Evolutionary conservation across 2,888 invertebrate genomes (phyloP).

Genomic region (Yponomeuta plumbellus): DNA sequence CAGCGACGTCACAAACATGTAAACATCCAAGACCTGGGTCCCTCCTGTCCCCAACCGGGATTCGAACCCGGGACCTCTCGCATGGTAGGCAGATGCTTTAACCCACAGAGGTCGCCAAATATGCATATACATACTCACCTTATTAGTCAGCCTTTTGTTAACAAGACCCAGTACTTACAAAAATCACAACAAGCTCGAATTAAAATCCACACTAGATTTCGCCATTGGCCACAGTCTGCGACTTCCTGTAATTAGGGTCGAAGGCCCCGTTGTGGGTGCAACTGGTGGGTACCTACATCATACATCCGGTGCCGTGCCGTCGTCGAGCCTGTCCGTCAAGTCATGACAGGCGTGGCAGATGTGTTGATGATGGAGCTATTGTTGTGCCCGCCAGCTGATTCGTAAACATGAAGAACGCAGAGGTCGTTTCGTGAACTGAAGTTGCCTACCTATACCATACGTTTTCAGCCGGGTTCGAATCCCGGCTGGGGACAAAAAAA

Average conservation of each 20-base stretch:
- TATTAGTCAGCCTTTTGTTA: too few relatives aligned
- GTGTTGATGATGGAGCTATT: slow-evolving; percentile 23
- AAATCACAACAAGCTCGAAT: background rate
- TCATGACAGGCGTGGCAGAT: slow-evolving; percentile 45
- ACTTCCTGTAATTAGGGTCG: slow-evolving; percentile 46
- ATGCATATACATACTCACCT: too few relatives aligned
- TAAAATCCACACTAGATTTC: background rate
- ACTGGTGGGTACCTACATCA: too few relatives aligned
- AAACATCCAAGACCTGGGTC: too few relatives aligned
- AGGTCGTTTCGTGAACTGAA: background rate
- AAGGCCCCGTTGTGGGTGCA: background rate
- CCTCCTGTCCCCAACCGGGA: too few relatives aligned
- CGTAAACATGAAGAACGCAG: slow-evolving; percentile 17
- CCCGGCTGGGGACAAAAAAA: too few relatives aligned
- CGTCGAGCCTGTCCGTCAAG: slow-evolving; percentile 25
- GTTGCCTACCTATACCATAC: background rate
- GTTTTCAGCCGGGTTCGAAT: too few relatives aligned
- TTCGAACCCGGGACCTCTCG: too few relatives aligned
- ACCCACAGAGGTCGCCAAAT: too few relatives aligned
- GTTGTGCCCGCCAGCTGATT: slow-evolving; percentile 27
- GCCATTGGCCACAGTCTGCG: slow-evolving; percentile 14
- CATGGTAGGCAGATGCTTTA: too few relatives aligned
- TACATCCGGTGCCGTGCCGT: slow-evolving; percentile 17
- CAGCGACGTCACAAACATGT: too few relatives aligned
- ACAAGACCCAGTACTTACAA: background rate